Percentiles rank a stretch among this genome's conserved stretches.
phyloP scores from a whole-genome alignment of 1,140 invertebrate species.

The Drosophila trapezifrons region DNA sequence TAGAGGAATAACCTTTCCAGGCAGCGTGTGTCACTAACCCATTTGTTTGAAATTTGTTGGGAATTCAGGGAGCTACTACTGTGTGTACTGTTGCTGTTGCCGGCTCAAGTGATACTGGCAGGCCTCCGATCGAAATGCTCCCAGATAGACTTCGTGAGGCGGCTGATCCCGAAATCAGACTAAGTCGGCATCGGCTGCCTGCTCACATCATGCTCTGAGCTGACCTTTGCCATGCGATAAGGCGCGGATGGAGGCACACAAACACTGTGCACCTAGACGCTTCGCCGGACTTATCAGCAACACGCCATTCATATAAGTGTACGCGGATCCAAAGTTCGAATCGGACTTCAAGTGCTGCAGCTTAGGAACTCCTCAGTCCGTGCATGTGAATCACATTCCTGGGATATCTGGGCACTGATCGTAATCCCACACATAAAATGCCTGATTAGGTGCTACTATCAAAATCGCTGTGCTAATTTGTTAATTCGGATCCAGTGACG shows the following conservation, averaged over 20 bases:
- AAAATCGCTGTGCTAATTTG: slow-evolving; percentile 21
- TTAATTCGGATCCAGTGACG: slow-evolving; percentile 43
- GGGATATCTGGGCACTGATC: slow-evolving; percentile 24
- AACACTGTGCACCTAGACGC: slow-evolving; percentile 47
- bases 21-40: slow-evolving; percentile 47
- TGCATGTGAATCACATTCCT: slow-evolving; percentile 59
- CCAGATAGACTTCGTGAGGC: slow-evolving; percentile 30
- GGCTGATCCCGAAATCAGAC: slow-evolving; percentile 42
- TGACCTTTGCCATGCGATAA: slow-evolving; percentile 68
- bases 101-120: slow-evolving; percentile 44
- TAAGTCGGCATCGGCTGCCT: slow-evolving; percentile 38
- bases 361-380: slow-evolving; percentile 55
- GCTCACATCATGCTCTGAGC: slow-evolving; percentile 43
- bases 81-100: slow-evolving; percentile 26
- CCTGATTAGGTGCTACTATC: slow-evolving; percentile 27
- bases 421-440: slow-evolving; percentile 28
- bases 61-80: neutral
- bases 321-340: slow-evolving; percentile 61
- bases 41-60: slow-evolving; percentile 38
- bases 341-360: slow-evolving; percentile 23
- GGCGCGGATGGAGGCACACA: slow-evolving; percentile 28
- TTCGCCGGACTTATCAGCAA: slow-evolving; percentile 56
- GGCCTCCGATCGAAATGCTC: slow-evolving; percentile 13
- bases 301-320: slow-evolving; percentile 56
- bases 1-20: slow-evolving; percentile 1